Conservation (phyloP, 2,797 vertebrate genomes). For the Eupleurogrammus muticus region DNA sequence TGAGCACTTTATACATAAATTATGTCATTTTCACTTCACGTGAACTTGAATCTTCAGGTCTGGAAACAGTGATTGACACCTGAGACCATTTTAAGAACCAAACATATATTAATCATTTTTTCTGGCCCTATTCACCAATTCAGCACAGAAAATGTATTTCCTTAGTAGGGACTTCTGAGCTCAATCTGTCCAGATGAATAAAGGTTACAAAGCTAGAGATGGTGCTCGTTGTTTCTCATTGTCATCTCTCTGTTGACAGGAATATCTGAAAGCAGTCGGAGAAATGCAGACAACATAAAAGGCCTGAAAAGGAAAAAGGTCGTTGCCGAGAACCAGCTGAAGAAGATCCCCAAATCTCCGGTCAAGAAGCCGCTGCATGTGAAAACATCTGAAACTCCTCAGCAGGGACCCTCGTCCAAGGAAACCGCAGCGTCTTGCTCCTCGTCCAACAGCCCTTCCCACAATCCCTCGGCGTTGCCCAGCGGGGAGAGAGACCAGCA, state of each 20-base stretch:
- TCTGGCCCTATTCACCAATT: too few relatives aligned
- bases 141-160: slow-evolving; percentile 1
- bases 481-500: slow-evolving; percentile 81
- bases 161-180: not conserved
- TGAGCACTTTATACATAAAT: slow-evolving; percentile 4
- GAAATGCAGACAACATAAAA: slow-evolving; percentile 90
- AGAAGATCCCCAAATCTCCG: slow-evolving; percentile 98
- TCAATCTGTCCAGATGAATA: not conserved
- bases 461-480: slow-evolving; percentile 62
- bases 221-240: slow-evolving; percentile 31
- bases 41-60: too few relatives aligned
- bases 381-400: slow-evolving; percentile 76
- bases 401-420: slow-evolving; percentile 75
- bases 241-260: slow-evolving; percentile 78
- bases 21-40: slow-evolving; percentile 14
- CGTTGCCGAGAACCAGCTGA: slow-evolving; percentile 93
- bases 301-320: slow-evolving; percentile 98
- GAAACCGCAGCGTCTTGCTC: slow-evolving; percentile 62
- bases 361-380: slow-evolving; percentile 91
- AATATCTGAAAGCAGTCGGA: slow-evolving; percentile 85
- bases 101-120: too few relatives aligned
- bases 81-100: too few relatives aligned
- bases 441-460: slow-evolving; percentile 74
- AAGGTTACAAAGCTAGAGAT: not conserved
- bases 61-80: too few relatives aligned